A percentile compares a stretch with the other conserved stretches of the same genome.
Conservation (phyloP, 1,140 invertebrate species). For the Caenorhabditis brenneri region DNA sequence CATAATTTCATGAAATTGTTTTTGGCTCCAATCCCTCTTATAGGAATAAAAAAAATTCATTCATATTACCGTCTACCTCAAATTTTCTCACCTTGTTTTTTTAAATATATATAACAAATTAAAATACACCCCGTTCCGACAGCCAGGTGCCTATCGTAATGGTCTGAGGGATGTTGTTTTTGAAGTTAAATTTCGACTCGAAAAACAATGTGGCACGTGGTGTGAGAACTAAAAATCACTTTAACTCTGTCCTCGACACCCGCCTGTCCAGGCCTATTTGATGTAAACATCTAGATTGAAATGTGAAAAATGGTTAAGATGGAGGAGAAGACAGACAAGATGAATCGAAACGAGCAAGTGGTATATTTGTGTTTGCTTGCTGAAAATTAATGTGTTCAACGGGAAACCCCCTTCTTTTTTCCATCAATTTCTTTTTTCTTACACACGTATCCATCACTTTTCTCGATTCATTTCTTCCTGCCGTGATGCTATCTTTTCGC, state of each 20-base stretch:
- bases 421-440: not conserved
- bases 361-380: not conserved
- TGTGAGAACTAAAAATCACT: conserved; percentile 24
- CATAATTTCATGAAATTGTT: no score
- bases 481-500: not conserved
- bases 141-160: conserved; percentile 12
- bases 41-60: no score
- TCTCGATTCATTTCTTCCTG: not conserved
- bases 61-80: no score
- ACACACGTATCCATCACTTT: conserved; percentile 6
- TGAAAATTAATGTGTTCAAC: not conserved
- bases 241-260: not conserved
- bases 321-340: not conserved
- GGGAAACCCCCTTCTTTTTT: not conserved
- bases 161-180: conserved; percentile 21
- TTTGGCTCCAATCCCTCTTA: no score
- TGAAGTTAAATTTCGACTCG: not conserved
- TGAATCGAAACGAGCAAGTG: not conserved
- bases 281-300: conserved; percentile 17
- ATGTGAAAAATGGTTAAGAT: not conserved
- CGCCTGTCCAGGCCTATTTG: not conserved
- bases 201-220: conserved; percentile 32
- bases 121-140: not conserved
- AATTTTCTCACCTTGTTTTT: not conserved
- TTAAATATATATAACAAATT: conserved; percentile 11